Evolutionary conservation across 2,797 vertebrate species (phyloP).

Genomic region (Typhlichthys eigenmanni): DNA sequence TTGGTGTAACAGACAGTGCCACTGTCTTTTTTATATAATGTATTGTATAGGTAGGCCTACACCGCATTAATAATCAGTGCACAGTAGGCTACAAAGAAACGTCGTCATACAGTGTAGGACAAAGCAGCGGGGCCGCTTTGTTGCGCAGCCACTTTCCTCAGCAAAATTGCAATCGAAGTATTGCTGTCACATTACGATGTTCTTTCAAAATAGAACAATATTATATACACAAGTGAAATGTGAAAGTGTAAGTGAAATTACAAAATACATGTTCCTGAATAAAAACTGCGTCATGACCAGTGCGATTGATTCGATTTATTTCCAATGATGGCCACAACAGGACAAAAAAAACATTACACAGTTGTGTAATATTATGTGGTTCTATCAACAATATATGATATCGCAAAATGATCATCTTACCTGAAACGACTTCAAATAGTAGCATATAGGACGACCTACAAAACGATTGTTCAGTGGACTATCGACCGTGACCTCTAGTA

Average conservation of each 20-base stretch:
- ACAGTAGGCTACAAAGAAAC: too few species aligned
- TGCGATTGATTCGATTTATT: not conserved
- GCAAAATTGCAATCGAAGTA: too few species aligned
- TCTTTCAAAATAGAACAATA: too few species aligned
- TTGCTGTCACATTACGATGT: too few species aligned
- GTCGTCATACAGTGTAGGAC: too few species aligned
- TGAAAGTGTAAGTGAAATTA: not conserved
- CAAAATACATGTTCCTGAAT: not conserved
- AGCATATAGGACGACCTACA: slow-evolving; percentile 3
- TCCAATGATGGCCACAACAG: not conserved
- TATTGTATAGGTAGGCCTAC: too few species aligned
- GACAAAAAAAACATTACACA: not conserved
- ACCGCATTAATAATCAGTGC: too few species aligned
- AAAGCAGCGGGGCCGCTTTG: too few species aligned
- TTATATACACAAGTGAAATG: not conserved
- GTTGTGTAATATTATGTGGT: not conserved
- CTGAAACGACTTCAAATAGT: slow-evolving; percentile 49
- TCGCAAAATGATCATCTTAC: slow-evolving; percentile 54
- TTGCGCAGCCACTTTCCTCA: too few species aligned
- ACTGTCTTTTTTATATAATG: too few species aligned
- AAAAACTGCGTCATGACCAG: slow-evolving; percentile 40
- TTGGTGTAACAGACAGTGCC: too few species aligned
- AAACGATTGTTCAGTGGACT: not conserved
- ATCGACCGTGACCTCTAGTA: too few species aligned
- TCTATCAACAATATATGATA: not conserved